Conservation (phyloP, 2,888 invertebrate genomes). For the Rhyacophila evoluta region DNA sequence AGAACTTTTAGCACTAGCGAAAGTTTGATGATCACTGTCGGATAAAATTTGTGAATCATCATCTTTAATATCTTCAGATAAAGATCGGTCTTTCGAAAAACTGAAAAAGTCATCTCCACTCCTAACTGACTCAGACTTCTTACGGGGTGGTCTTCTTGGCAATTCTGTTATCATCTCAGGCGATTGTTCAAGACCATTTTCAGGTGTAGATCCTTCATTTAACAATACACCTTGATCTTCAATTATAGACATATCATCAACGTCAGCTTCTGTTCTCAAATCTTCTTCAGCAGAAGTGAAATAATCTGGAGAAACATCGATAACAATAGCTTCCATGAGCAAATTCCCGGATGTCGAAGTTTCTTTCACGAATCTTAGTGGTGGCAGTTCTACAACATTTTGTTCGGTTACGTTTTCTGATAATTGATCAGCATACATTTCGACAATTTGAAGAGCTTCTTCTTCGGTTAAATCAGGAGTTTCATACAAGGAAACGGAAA, state of each 20-base stretch:
- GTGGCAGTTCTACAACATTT: constrained; percentile 88
- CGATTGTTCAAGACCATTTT: not conserved
- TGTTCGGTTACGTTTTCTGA: constrained; percentile 90
- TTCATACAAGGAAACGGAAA: constrained; percentile 90
- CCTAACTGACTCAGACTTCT: constrained; percentile 74
- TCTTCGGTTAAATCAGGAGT: constrained; percentile 93
- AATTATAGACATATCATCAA: constrained; percentile 86
- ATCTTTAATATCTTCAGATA: constrained; percentile 72
- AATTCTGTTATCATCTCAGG: constrained; percentile 68
- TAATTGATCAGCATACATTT: constrained; percentile 94
- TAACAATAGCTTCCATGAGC: constrained; percentile 91
- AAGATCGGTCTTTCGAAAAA: constrained; percentile 72
- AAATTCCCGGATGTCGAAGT: constrained; percentile 89
- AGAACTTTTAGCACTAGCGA: constrained; percentile 75
- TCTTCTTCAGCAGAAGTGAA: constrained; percentile 85
- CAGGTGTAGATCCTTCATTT: not conserved
- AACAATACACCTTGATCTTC: constrained; percentile 72
- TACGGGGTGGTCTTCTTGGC: constrained; percentile 73
- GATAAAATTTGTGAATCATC: constrained; percentile 71
- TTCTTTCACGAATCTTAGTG: constrained; percentile 89
- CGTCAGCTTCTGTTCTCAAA: constrained; percentile 85
- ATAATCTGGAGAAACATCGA: constrained; percentile 89
- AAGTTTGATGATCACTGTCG: constrained; percentile 75
- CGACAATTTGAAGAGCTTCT: constrained; percentile 90
- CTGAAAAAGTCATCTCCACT: constrained; percentile 76